phyloP scores from a whole-genome alignment of 2,113 vertebrate species.

The Plotosus lineatus region DNA sequence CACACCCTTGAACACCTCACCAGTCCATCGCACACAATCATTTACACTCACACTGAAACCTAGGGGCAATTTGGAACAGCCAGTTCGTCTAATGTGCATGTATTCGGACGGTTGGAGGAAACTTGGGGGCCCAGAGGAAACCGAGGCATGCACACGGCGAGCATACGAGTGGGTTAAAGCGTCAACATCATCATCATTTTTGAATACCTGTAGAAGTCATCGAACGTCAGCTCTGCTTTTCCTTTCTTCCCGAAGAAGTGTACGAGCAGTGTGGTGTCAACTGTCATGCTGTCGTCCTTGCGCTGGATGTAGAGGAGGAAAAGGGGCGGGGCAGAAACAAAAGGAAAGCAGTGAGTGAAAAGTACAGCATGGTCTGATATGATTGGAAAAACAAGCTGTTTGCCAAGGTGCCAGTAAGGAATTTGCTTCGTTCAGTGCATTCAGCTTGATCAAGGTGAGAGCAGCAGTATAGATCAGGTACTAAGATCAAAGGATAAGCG shows the following conservation, averaged over 20 bases:
- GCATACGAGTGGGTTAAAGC: neutral
- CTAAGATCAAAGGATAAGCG: conserved; percentile 13
- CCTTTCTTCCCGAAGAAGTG: conserved; percentile 99
- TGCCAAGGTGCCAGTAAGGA: conserved; percentile 55
- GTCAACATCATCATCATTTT: neutral
- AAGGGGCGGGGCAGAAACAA: conserved; percentile 25
- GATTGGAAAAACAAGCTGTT: conserved; percentile 20
- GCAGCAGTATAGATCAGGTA: conserved; percentile 26
- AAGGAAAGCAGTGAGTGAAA: conserved; percentile 41
- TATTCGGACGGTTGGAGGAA: no score
- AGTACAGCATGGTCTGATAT: conserved; percentile 18
- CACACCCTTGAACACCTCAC: no score
- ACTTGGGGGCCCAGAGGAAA: no score
- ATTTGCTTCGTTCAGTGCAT: conserved; percentile 32
- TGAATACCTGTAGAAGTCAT: conserved; percentile 93
- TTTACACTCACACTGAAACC: no score
- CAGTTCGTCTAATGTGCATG: no score
- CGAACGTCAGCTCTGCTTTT: conserved; percentile 94
- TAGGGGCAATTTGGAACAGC: no score
- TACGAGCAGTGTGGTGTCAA: conserved; percentile 92
- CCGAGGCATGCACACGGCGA: no score
- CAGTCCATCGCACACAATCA: no score
- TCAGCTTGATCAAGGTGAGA: neutral
- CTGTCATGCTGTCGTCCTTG: conserved; percentile 84
- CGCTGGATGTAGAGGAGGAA: conserved; percentile 70